Percentiles rank a stretch among this genome's conserved stretches.
Evolutionary conservation across 2,113 vertebrate species (phyloP).

Genomic region (Blennius ocellaris): DNA sequence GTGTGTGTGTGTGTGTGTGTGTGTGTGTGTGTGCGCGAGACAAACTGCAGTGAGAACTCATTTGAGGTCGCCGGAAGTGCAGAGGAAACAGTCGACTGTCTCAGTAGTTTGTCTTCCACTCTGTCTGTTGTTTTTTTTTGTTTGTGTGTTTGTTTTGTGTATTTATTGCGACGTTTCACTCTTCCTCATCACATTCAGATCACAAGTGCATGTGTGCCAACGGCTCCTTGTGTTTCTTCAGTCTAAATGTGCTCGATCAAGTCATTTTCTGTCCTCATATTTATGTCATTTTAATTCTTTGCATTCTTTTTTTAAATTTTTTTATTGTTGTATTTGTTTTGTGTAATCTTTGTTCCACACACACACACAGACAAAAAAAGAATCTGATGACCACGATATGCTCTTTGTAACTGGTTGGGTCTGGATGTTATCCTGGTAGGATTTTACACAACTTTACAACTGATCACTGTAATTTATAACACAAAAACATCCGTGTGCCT

Average conservation of each 20-base stretch:
- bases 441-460: slow-evolving; percentile 46
- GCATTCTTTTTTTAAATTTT: slow-evolving; percentile 8
- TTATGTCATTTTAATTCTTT: slow-evolving; percentile 66
- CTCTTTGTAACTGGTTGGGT: slow-evolving; percentile 46
- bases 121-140: slow-evolving; percentile 8
- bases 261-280: slow-evolving; percentile 55
- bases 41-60: slow-evolving; percentile 13
- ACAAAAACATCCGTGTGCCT: slow-evolving; percentile 43
- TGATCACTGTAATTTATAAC: slow-evolving; percentile 61
- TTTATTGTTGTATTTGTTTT: slow-evolving; percentile 1
- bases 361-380: slow-evolving; percentile 19
- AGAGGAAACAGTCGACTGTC: slow-evolving; percentile 31
- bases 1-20: slow-evolving; percentile 1
- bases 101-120: slow-evolving; percentile 17
- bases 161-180: slow-evolving; percentile 64
- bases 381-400: slow-evolving; percentile 62
- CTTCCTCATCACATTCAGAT: slow-evolving; percentile 56
- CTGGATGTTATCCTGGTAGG: slow-evolving; percentile 37
- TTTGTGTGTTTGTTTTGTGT: slow-evolving; percentile 19
- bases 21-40: slow-evolving; percentile 22
- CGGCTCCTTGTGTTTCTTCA: slow-evolving; percentile 76
- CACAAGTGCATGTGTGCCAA: slow-evolving; percentile 88
- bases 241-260: slow-evolving; percentile 67
- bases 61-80: slow-evolving; percentile 12
- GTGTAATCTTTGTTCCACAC: slow-evolving; percentile 26